Evolutionary conservation across 2,797 vertebrate species (phyloP), one percentile per base, ranked within the genome.

Genomic region (Somateria mollissima): DNA sequence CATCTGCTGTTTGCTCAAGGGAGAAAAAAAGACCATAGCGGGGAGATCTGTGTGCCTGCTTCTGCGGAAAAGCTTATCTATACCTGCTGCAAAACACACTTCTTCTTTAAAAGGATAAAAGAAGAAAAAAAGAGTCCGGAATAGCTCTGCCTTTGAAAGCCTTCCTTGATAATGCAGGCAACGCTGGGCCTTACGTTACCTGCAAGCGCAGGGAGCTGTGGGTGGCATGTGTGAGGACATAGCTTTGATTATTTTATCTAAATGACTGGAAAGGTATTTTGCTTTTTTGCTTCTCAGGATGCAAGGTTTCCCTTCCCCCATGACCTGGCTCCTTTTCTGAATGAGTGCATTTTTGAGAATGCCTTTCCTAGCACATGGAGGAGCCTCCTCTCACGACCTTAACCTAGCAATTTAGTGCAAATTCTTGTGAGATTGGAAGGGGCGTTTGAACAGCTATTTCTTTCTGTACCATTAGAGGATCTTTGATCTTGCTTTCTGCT

Each of bases 11-110:
- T 77, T 69, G 73, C 54, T 73, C 67, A 20, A 57, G 43, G 30
- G 32, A 18, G 19, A 64, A 77, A 82, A 61, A 80, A 86, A 13
- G 41, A 70, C 60, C 64, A 13, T 36, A 78, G 76, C 54, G 34
- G 77, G 76, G 87, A 69, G 89, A 67, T 53, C 72, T 2, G 0
- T 6, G 18, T 2, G 17, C 89, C 73, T 92, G 77, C 84, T 66
- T 14, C 56, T 47, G 74, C 49, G 89, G 70, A 69, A 88, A 83
- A 87, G 36, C 78, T 89, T 54, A 28, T 62, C 86, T 76, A 53
- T 85, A 57, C 82, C 71, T 76, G 28, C 54, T 60, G 21, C 2
- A 51, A 41, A 81, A 49, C 39, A 53, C 13, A 34, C 43, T 66
- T 21, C 69, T 85, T n/a, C 3, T 28, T 21, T 22, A 67, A 58